phyloP scores from a whole-genome alignment of 2,113 vertebrate genomes.

The Variabilichromis moorii region DNA sequence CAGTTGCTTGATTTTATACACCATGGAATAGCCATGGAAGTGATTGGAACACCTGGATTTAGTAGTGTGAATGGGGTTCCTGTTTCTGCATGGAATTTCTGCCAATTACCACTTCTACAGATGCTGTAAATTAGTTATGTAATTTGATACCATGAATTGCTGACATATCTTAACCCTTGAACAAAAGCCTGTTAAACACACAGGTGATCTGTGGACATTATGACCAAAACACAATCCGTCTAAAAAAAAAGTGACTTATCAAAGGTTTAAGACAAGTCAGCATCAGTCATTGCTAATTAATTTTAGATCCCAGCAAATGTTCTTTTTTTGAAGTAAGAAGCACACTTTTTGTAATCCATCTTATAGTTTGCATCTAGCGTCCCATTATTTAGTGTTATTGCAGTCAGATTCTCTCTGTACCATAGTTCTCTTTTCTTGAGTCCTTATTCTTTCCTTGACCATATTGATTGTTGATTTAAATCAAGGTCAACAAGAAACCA shows the following conservation, averaged over 20 bases:
- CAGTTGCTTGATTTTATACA: neutral
- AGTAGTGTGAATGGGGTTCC: neutral
- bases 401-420: neutral
- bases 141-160: neutral
- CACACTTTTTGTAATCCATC: neutral
- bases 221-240: accelerated
- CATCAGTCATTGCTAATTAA: neutral
- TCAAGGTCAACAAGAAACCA: neutral
- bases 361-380: neutral
- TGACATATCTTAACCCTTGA: neutral
- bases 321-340: neutral
- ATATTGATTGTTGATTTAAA: neutral
- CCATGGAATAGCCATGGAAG: neutral
- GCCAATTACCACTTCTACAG: neutral
- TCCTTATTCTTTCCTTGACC: neutral
- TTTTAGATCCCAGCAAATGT: neutral
- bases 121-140: neutral
- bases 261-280: neutral
- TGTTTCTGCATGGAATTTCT: neutral
- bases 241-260: neutral
- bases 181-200: neutral
- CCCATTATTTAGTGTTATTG: neutral
- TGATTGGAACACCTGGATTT: neutral
- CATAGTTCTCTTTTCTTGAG: neutral
- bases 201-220: neutral